Evolutionary conservation across 64 coral and sea anemone species (phyloP).

Genomic region (Dendronephthya gigantea): DNA sequence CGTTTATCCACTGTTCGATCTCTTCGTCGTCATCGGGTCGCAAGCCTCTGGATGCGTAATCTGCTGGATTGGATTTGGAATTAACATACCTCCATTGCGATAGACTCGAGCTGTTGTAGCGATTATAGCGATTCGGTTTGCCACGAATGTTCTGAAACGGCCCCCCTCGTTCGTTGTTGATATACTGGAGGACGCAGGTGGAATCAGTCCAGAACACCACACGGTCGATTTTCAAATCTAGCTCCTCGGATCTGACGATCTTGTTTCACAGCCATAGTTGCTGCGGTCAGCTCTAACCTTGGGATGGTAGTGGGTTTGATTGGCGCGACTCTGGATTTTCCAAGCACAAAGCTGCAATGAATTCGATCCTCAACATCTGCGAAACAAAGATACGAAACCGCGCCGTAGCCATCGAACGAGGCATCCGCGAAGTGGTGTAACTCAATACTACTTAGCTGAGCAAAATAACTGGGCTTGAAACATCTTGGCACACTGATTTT

Average conservation of each 20-base stretch:
- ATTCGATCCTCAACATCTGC: background rate
- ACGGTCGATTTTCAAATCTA: background rate
- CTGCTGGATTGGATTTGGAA: slow-evolving; percentile 21
- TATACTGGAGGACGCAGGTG: background rate
- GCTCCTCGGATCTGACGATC: slow-evolving; percentile 19
- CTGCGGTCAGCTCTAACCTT: slow-evolving; percentile 14
- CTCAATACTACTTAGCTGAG: background rate
- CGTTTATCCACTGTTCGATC: slow-evolving; percentile 13
- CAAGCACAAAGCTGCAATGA: background rate
- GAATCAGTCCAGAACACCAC: background rate
- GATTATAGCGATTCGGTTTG: background rate
- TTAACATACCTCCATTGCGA: slow-evolving; percentile 32
- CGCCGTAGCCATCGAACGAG: slow-evolving; percentile 1
- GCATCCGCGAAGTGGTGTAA: slow-evolving; percentile 23
- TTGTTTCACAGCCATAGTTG: background rate
- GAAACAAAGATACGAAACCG: slow-evolving; percentile 17
- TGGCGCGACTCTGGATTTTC: slow-evolving; percentile 7
- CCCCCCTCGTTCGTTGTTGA: background rate
- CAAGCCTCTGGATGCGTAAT: slow-evolving; percentile 22
- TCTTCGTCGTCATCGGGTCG: slow-evolving; percentile 2
- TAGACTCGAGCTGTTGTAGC: slow-evolving; percentile 14
- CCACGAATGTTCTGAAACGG: background rate
- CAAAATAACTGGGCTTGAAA: background rate
- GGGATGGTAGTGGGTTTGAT: slow-evolving; percentile 10
- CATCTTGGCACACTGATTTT: background rate